These are phyloP conservation scores for Euplagia quadripunctaria DNA, from an alignment of 2,888 invertebrate species.

Conservation along the genomic window DNA sequence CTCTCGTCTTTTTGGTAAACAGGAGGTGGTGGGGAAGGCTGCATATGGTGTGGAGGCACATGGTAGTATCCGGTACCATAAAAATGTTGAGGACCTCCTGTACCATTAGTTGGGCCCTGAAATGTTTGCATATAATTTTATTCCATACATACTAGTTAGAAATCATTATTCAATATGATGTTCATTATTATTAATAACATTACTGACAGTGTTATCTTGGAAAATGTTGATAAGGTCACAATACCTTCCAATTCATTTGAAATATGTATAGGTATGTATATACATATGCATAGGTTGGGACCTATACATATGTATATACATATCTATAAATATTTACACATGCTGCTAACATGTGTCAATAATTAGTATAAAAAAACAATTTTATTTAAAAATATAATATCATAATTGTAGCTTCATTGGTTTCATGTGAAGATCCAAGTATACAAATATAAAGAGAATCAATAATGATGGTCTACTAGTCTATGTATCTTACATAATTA, in stretches of 20 bases:
- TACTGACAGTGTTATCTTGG: not conserved
- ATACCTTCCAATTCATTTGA: not conserved
- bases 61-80: conserved; percentile 88
- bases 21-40: conserved; percentile 89
- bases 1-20: conserved; percentile 92
- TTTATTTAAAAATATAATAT: too few relatives aligned
- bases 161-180: not conserved
- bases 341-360: too few relatives aligned
- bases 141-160: not conserved
- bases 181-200: not conserved
- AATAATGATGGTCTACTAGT: conserved; percentile 6
- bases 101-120: conserved; percentile 91
- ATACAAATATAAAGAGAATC: not conserved
- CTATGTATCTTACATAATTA: not conserved
- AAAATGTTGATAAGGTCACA: not conserved
- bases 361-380: too few relatives aligned
- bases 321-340: too few relatives aligned
- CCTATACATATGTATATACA: too few relatives aligned
- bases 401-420: not conserved
- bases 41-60: conserved; percentile 88
- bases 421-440: not conserved
- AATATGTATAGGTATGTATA: too few relatives aligned
- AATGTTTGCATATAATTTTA: conserved; percentile 51
- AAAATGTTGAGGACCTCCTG: conserved; percentile 90
- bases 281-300: too few relatives aligned